Percentiles rank a stretch among this genome's conserved stretches.
Conservation (phyloP, 2,888 invertebrate species). For the Tromatobia lineatoria region DNA sequence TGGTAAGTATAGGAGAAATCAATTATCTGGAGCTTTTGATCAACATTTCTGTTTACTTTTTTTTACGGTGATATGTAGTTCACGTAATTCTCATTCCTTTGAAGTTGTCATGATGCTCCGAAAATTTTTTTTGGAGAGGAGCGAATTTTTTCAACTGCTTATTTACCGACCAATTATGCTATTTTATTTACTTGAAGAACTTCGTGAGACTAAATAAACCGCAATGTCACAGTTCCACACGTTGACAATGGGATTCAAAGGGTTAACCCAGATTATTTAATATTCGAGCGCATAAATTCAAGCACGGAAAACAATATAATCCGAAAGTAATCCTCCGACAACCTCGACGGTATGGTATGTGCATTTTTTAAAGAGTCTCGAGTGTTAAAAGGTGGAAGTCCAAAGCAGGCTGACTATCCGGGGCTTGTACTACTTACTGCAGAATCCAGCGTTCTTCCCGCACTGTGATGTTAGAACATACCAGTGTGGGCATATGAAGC, state of each 20-base stretch:
- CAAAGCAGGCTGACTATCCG: slow-evolving; percentile 45
- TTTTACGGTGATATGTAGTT: too few relatives aligned
- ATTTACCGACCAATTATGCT: too few relatives aligned
- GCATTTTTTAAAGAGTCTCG: not conserved
- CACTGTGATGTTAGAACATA: not conserved
- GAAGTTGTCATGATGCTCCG: too few relatives aligned
- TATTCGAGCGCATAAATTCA: not conserved
- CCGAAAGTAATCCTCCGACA: slow-evolving; percentile 8
- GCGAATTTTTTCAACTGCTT: too few relatives aligned
- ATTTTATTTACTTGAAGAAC: not conserved
- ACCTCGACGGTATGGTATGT: not conserved
- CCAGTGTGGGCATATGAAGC: slow-evolving; percentile 21
- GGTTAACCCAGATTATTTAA: slow-evolving; percentile 1
- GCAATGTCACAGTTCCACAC: not conserved
- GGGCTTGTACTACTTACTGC: slow-evolving; percentile 39
- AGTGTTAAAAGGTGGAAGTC: slow-evolving; percentile 36
- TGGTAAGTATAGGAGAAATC: too few relatives aligned
- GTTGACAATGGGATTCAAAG: not conserved
- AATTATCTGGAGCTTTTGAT: too few relatives aligned
- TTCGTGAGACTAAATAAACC: not conserved
- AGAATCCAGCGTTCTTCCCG: not conserved
- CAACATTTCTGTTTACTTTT: too few relatives aligned
- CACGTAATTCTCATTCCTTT: too few relatives aligned
- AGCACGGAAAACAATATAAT: slow-evolving; percentile 13
- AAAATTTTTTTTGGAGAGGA: too few relatives aligned